Evolutionary conservation across 2,113 vertebrate genomes (phyloP).

Genomic region (Caranx ignobilis): DNA sequence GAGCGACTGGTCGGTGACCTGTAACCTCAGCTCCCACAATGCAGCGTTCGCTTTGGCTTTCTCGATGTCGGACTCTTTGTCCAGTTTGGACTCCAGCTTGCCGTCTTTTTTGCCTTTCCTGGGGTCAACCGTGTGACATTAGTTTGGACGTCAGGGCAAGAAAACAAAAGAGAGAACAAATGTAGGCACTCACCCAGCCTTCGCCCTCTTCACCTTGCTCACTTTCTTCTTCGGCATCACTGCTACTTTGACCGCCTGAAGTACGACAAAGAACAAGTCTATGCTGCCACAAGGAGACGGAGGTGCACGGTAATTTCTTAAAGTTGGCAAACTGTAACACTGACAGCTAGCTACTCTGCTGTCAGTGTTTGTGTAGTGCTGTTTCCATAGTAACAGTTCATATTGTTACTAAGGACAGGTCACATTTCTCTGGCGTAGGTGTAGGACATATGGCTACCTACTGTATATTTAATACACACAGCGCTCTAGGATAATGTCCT

Average conservation of each 20-base stretch:
- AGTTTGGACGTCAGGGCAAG: not conserved
- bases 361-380: constrained; percentile 47
- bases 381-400: constrained; percentile 52
- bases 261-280: not conserved
- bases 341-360: constrained; percentile 5
- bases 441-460: not conserved
- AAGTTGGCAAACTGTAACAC: not conserved
- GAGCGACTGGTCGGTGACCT: constrained; percentile 83
- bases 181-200: constrained; percentile 67
- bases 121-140: not conserved
- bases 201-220: constrained; percentile 78
- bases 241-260: not conserved
- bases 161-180: not conserved
- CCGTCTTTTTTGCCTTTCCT: constrained; percentile 81
- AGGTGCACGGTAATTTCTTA: too few relatives aligned
- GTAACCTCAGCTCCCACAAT: constrained; percentile 87
- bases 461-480: not conserved
- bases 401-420: not conserved
- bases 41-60: constrained; percentile 83
- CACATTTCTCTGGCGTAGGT: constrained; percentile 15
- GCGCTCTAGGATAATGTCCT: too few relatives aligned
- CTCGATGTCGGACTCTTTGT: constrained; percentile 81
- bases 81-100: constrained; percentile 70
- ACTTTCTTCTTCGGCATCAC: constrained; percentile 82
- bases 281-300: not conserved